Evolutionary conservation across 2,797 vertebrate species (phyloP), one percentile per base, ranked within the genome.

Genomic region (Protonibea diacanthus): DNA sequence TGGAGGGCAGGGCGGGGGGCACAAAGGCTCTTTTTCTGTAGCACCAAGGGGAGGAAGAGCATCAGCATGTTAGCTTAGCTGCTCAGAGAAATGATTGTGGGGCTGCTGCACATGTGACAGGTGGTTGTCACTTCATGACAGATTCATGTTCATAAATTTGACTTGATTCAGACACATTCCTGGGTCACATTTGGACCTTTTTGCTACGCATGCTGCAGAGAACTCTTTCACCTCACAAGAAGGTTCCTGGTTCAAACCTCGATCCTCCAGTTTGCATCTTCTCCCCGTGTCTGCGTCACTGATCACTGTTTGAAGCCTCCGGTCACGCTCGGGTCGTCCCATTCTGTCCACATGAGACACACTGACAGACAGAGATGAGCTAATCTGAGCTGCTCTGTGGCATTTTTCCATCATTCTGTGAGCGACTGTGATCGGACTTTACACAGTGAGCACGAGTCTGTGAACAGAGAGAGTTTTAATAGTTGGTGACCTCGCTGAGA

Each of bases 11-110:
- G 38, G 65, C 62, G 15, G 49, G 63, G 45, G 71, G 40, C 86
- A 95, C 95, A 95, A 95, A 89, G 86, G 88, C 3, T 57, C 91
- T 80, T 89, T 88, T 90, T 93, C 90, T 91, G 79, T 60, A 6
- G 70, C 27, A 5, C 47, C 76, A 80, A 38, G 62, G 44, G 57
- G 65, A 78, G 73, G 78, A 81, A 63, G 74, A n/a, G 61, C 56
- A 2, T 38, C 38, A 42, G 72, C 68, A 52, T n/a, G 78, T 75
- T 81, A 63, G 76, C 77, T 9, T 68, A 83, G 78, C 81, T 25
- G 27, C 59, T 20, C 2, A 2, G 14, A 61, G 23, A 51, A 42
- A 51, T 44, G 9, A 25, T 21, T 25, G 10, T 59, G 2, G 48
- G 66, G 23, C 59, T 73, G 55, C 63, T 75, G 29, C 7, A 14